These are phyloP conservation scores for Actinemys pallida DNA, from an alignment of 2,113 vertebrate species.

Conservation along the genomic window DNA sequence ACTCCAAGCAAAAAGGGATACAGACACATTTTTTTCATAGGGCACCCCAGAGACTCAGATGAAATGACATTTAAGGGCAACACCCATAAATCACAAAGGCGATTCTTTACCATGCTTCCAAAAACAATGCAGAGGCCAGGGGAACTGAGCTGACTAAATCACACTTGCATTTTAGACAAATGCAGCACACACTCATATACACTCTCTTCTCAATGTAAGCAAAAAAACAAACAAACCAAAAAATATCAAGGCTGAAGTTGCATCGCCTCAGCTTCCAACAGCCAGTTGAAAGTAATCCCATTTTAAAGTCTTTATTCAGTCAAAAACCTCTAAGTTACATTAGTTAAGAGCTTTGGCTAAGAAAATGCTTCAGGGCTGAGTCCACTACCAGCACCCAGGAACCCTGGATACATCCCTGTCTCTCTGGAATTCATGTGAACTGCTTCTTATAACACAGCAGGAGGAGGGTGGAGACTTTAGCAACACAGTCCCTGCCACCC, in stretches of 20 bases:
- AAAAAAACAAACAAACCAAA: background rate
- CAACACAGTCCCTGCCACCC: background rate
- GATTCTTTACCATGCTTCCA: background rate
- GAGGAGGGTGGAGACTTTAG: background rate
- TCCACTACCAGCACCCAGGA: too few relatives aligned
- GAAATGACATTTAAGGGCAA: background rate
- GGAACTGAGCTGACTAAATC: background rate
- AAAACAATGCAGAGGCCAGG: background rate
- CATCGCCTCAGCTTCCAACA: background rate
- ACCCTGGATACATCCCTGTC: background rate
- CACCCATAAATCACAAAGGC: background rate
- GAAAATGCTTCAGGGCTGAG: background rate
- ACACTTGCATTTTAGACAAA: background rate
- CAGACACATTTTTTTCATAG: background rate
- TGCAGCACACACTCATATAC: too few relatives aligned
- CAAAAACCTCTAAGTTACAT: background rate
- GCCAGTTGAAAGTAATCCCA: background rate
- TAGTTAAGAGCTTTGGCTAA: background rate
- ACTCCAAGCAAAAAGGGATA: rapidly evolving
- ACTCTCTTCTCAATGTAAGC: background rate
- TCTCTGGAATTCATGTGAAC: background rate
- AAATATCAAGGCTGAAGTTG: background rate
- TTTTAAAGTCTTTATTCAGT: background rate
- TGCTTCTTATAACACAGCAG: background rate
- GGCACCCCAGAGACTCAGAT: background rate